Evolutionary conservation across 2,797 vertebrate genomes (phyloP).

Genomic region (Alectoris magna): DNA sequence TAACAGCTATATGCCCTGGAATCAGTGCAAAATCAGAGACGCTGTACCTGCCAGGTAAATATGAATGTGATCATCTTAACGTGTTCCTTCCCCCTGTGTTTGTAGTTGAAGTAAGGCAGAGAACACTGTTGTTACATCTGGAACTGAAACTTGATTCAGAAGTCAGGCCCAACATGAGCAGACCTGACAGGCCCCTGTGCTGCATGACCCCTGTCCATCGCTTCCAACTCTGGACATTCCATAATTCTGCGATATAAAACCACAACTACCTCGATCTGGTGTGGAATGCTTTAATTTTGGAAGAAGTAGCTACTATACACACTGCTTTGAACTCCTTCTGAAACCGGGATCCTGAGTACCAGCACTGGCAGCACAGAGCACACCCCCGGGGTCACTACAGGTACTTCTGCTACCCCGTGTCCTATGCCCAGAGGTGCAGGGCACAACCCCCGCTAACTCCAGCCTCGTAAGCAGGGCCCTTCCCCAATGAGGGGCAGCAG

Average conservation of each 20-base stretch:
- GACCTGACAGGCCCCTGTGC: no score
- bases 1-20: accelerated
- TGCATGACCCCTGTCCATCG: no score
- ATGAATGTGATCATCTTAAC: accelerated
- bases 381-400: no score
- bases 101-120: background rate
- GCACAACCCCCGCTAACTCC: no score
- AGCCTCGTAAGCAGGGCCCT: no score
- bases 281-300: background rate
- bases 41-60: background rate
- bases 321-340: background rate
- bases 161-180: background rate
- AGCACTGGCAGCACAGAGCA: accelerated
- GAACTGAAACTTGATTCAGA: background rate
- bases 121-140: background rate
- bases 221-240: no score
- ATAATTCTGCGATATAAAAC: background rate
- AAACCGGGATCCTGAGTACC: accelerated
- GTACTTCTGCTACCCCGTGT: no score
- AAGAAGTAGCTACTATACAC: accelerated
- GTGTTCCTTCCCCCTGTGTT: background rate
- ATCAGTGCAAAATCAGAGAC: background rate
- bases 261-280: background rate
- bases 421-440: no score
- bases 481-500: background rate